phyloP scores from a whole-genome alignment of 2,113 vertebrate species.

The Monopterus albus region DNA sequence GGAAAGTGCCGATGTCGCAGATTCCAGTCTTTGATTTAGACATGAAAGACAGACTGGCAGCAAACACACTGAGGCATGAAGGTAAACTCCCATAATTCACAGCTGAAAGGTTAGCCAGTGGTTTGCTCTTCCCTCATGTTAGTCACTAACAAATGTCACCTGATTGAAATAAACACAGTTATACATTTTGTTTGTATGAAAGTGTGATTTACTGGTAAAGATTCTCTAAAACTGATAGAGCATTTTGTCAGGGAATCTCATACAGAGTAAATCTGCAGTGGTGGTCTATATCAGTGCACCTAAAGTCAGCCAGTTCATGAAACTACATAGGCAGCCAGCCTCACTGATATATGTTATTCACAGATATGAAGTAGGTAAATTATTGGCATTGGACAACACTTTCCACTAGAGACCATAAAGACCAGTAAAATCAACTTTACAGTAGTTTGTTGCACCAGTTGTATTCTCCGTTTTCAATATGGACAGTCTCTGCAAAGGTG shows the following conservation, averaged over 20 bases:
- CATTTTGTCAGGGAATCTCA: conserved; percentile 60
- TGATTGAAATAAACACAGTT: conserved; percentile 81
- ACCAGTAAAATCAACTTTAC: too few relatives aligned
- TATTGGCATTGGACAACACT: too few relatives aligned
- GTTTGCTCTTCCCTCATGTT: conserved; percentile 83
- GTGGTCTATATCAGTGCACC: conserved; percentile 45
- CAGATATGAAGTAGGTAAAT: too few relatives aligned
- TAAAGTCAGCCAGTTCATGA: conserved; percentile 30
- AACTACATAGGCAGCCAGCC: too few relatives aligned
- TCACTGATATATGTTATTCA: too few relatives aligned
- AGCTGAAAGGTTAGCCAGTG: conserved; percentile 91
- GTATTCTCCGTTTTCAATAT: too few relatives aligned
- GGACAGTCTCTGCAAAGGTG: too few relatives aligned
- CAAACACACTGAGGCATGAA: conserved; percentile 91
- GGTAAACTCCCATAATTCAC: conserved; percentile 99
- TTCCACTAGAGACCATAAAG: too few relatives aligned
- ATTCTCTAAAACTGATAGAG: conserved; percentile 75
- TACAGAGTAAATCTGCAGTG: conserved; percentile 60
- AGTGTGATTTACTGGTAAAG: conserved; percentile 32
- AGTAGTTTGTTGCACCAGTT: too few relatives aligned
- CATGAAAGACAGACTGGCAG: conserved; percentile 87
- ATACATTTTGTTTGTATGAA: conserved; percentile 41
- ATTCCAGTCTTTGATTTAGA: conserved; percentile 95
- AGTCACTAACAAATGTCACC: conserved; percentile 89
- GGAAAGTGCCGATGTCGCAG: conserved; percentile 92